These are phyloP conservation scores for Potorous gilbertii DNA, from an alignment of 2,797 vertebrate genomes.

Conservation along the genomic window DNA sequence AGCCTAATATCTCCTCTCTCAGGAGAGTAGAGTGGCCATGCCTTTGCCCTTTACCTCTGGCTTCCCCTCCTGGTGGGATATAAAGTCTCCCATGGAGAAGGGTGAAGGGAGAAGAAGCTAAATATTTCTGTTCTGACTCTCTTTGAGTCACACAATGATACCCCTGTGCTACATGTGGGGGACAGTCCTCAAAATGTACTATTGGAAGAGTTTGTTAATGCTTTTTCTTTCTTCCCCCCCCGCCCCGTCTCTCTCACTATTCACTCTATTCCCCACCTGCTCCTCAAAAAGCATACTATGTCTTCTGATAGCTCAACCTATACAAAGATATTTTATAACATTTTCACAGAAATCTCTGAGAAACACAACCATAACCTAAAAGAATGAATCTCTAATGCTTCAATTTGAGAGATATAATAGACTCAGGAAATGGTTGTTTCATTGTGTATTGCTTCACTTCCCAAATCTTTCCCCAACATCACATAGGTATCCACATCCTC, in stretches of 20 bases:
- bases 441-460: neutral
- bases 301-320: conserved; percentile 33
- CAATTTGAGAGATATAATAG: conserved; percentile 13
- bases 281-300: neutral
- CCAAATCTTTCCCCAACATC: neutral
- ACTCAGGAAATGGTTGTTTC: neutral
- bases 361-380: conserved; percentile 24
- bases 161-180: neutral
- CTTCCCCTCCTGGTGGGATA: neutral
- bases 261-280: neutral
- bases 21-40: neutral
- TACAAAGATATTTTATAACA: conserved; percentile 29
- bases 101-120: neutral
- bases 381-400: neutral
- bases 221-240: neutral
- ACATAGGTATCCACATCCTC: conserved; percentile 19
- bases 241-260: neutral
- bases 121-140: neutral
- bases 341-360: neutral
- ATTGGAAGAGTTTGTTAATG: neutral
- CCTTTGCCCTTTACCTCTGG: neutral
- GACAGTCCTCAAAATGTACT: neutral
- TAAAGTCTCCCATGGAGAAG: neutral
- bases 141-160: neutral
- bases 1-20: neutral